phyloP scores from a whole-genome alignment of 2,888 invertebrate species.

The Amphipoea oculea region DNA sequence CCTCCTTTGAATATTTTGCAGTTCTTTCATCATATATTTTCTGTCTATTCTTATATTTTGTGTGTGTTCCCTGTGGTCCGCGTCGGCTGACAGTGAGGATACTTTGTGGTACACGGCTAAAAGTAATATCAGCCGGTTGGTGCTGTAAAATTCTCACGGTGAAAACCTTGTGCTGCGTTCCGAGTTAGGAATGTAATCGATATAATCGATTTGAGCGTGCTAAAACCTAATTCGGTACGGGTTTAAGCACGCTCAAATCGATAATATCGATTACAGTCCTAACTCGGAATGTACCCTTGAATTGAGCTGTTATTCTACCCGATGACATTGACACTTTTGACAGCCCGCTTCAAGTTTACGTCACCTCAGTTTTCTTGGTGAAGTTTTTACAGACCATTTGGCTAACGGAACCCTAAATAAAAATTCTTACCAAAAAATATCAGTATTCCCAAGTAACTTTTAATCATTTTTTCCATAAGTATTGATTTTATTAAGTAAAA shows the following conservation, averaged over 20 bases:
- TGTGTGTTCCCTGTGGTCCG: neutral
- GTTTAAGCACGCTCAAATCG: too few species aligned
- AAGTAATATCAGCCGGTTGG: neutral
- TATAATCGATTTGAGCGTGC: too few species aligned
- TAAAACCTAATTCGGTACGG: too few species aligned
- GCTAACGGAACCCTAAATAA: neutral
- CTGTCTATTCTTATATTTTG: neutral
- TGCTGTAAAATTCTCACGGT: neutral
- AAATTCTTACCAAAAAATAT: conserved; percentile 41
- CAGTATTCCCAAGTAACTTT: conserved; percentile 6
- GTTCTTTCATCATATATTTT: neutral
- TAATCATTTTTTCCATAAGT: conserved; percentile 19
- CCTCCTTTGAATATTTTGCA: neutral
- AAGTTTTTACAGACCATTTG: neutral
- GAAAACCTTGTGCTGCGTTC: too few species aligned
- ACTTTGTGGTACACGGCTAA: neutral
- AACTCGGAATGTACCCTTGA: too few species aligned
- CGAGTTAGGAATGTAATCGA: too few species aligned
- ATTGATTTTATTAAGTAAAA: neutral
- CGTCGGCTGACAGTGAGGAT: neutral
- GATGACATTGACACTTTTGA: neutral
- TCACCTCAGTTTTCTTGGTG: neutral
- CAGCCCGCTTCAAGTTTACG: neutral
- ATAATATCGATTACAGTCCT: too few species aligned
- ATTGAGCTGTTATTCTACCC: too few species aligned